A percentile compares a stretch with the other conserved stretches of the same genome.
Evolutionary conservation across 1,140 invertebrate genomes (phyloP).

Genomic region (Lycorma delicatula): DNA sequence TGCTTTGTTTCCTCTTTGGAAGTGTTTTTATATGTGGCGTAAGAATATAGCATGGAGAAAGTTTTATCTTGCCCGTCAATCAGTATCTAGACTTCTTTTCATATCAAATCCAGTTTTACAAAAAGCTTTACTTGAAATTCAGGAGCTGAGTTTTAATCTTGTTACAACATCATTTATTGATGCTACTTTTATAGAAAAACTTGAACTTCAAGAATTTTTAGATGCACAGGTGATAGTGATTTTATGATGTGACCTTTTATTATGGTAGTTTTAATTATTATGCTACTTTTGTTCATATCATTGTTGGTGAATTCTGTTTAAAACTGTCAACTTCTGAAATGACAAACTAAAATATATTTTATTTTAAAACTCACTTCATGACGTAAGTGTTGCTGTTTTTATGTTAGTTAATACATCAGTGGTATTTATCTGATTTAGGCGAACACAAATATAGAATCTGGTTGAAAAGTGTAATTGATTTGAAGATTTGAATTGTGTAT

Average conservation of each 20-base stretch:
- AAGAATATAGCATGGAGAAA: conserved; percentile 64
- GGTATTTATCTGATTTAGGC: too few species aligned
- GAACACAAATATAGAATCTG: too few species aligned
- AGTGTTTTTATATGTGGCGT: conserved; percentile 71
- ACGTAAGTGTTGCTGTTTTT: too few species aligned
- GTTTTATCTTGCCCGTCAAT: conserved; percentile 46
- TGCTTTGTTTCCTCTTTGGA: conserved; percentile 64
- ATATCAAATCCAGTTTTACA: conserved; percentile 60
- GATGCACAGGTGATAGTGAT: conserved; percentile 47
- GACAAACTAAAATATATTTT: background rate
- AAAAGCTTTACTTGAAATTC: conserved; percentile 56
- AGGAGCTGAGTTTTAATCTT: conserved; percentile 59
- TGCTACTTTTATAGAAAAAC: conserved; percentile 44
- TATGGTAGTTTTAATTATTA: background rate
- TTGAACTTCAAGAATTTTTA: conserved; percentile 54
- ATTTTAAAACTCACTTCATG: too few species aligned
- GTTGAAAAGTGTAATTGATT: too few species aligned
- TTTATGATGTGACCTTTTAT: background rate
- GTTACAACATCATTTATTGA: conserved; percentile 50
- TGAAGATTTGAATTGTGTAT: too few species aligned
- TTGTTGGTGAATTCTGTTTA: background rate
- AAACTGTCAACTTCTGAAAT: background rate
- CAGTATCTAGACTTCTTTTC: conserved; percentile 58
- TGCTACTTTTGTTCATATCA: background rate
- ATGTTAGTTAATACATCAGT: too few species aligned